A percentile compares a stretch with the other conserved stretches of the same genome.
These are phyloP conservation scores for Drosophila kanapiae DNA, from an alignment of 1,140 invertebrate species.

Conservation along the genomic window DNA sequence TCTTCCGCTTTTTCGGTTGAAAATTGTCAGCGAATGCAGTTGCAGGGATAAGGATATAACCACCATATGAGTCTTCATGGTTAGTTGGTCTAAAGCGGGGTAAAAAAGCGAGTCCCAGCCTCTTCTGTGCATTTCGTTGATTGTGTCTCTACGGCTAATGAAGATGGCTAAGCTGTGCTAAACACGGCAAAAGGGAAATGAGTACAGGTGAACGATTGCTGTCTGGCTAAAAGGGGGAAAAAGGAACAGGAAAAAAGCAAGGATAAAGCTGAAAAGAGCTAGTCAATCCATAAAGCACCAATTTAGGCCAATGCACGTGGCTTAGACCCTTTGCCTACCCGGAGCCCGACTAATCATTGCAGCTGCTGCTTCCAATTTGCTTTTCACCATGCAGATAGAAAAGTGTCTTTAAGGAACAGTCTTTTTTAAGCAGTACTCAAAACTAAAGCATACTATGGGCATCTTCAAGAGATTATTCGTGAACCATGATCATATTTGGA, in stretches of 20 bases:
- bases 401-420: background rate
- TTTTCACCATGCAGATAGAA: background rate
- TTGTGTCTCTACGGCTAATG: slow-evolving; percentile 69
- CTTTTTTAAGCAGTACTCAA: background rate
- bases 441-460: too few species aligned
- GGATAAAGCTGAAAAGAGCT: background rate
- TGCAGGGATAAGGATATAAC: slow-evolving; percentile 16
- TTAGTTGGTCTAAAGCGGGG: slow-evolving; percentile 30
- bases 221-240: slow-evolving; percentile 40
- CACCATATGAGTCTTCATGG: slow-evolving; percentile 45
- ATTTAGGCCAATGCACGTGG: slow-evolving; percentile 58
- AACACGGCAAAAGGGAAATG: slow-evolving; percentile 30
- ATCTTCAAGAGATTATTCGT: background rate
- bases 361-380: slow-evolving; percentile 10
- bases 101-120: slow-evolving; percentile 7
- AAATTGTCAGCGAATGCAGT: slow-evolving; percentile 41
- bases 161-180: slow-evolving; percentile 63
- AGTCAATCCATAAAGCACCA: slow-evolving; percentile 26
- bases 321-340: slow-evolving; percentile 14
- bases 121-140: slow-evolving; percentile 66
- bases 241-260: background rate
- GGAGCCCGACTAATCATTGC: slow-evolving; percentile 60
- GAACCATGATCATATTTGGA: background rate
- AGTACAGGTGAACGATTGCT: slow-evolving; percentile 50
- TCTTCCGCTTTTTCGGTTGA: slow-evolving; percentile 7